Percentiles rank a stretch among this genome's conserved stretches.
Evolutionary conservation across 2,113 vertebrate genomes (phyloP).

Genomic region (Cromileptes altivelis): DNA sequence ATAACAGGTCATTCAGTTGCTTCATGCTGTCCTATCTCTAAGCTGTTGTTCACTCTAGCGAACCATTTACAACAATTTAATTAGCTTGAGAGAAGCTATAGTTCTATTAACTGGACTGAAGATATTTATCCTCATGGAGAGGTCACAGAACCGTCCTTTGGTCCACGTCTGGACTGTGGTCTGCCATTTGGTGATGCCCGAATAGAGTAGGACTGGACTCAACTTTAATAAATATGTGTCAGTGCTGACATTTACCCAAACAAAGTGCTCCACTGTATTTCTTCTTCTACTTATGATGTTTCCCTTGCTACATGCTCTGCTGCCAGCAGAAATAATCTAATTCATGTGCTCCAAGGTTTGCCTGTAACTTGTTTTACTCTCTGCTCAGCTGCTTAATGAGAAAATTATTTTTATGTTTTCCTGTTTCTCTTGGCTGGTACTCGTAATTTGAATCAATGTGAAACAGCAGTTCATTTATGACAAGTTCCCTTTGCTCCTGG

Average conservation of each 20-base stretch:
- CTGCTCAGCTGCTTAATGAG: constrained; percentile 47
- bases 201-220: not conserved
- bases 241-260: not conserved
- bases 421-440: constrained; percentile 17
- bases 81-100: too few relatives aligned
- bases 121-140: too few relatives aligned
- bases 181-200: too few relatives aligned
- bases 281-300: not conserved
- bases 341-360: not conserved
- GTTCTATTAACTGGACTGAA: too few relatives aligned
- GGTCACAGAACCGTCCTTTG: too few relatives aligned
- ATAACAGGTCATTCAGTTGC: too few relatives aligned
- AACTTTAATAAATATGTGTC: not conserved
- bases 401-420: constrained; percentile 37
- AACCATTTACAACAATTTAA: too few relatives aligned
- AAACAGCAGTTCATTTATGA: not conserved
- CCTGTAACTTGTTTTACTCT: constrained; percentile 5
- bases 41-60: too few relatives aligned
- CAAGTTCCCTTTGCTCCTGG: not conserved
- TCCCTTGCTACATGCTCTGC: not conserved
- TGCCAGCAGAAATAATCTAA: constrained; percentile 41
- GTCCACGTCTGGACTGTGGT: too few relatives aligned
- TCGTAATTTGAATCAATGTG: not conserved
- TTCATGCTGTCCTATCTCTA: too few relatives aligned
- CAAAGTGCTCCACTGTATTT: not conserved